Percentiles rank a stretch among this genome's conserved stretches.
phyloP scores from a whole-genome alignment of 2,113 vertebrate species.

The Aspidoscelis tigris region DNA sequence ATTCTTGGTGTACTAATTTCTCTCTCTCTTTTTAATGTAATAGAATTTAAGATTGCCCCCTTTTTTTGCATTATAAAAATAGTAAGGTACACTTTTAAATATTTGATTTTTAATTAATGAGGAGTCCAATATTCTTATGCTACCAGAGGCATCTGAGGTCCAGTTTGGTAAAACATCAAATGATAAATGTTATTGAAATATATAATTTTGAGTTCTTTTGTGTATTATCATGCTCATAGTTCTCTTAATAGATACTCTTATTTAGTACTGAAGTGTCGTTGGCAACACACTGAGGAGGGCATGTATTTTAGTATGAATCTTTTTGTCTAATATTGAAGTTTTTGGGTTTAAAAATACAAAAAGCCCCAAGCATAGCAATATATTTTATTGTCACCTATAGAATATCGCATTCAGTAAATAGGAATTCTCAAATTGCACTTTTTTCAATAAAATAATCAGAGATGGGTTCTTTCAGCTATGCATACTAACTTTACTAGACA shows the following conservation, averaged over 20 bases:
- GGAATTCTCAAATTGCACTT: constrained; percentile 25
- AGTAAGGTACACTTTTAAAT: constrained; percentile 34
- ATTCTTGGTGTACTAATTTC: constrained; percentile 19
- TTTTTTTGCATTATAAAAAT: constrained; percentile 24
- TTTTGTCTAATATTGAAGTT: constrained; percentile 16
- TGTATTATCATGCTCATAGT: constrained; percentile 47
- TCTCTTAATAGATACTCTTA: constrained; percentile 46
- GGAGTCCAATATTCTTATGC: constrained; percentile 15
- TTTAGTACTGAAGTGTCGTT: constrained; percentile 8
- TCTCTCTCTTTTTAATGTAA: constrained; percentile 28
- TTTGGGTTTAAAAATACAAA: not conserved
- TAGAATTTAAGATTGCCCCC: constrained; percentile 6
- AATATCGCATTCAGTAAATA: constrained; percentile 17
- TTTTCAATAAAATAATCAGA: constrained; percentile 14
- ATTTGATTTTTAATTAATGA: constrained; percentile 40
- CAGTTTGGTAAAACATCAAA: constrained; percentile 54
- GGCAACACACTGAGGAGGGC: constrained; percentile 1
- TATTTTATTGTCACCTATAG: not conserved
- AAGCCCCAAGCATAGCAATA: constrained; percentile 5
- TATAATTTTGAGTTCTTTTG: constrained; percentile 7
- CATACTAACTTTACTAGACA: not conserved
- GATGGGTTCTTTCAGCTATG: not conserved
- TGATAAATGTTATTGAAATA: constrained; percentile 26
- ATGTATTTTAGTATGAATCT: constrained; percentile 4
- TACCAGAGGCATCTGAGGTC: constrained; percentile 37